Evolutionary conservation across 2,888 invertebrate genomes (phyloP).

Genomic region (Cerastis rubricosa): DNA sequence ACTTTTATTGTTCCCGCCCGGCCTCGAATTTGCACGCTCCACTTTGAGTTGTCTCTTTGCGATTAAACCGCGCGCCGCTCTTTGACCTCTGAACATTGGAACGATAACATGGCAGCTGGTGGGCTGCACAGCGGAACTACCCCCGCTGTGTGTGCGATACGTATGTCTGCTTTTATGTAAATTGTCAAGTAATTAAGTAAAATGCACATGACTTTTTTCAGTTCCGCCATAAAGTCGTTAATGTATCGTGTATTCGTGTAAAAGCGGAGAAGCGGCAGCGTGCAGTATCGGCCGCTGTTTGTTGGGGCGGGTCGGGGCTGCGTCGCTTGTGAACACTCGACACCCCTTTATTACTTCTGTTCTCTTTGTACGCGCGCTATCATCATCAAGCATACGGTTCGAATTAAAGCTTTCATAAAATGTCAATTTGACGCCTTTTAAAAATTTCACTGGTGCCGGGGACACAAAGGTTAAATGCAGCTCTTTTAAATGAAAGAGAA

Average conservation of each 20-base stretch:
- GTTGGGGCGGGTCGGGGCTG: constrained; percentile 65
- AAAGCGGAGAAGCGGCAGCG: constrained; percentile 38
- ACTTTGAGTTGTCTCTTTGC: constrained; percentile 88
- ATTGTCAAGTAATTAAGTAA: constrained; percentile 53
- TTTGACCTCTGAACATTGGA: constrained; percentile 77
- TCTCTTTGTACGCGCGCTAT: constrained; percentile 84
- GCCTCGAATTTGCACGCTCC: constrained; percentile 89
- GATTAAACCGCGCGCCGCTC: constrained; percentile 82
- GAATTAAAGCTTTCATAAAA: constrained; percentile 85
- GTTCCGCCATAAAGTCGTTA: constrained; percentile 54
- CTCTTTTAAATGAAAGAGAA: constrained; percentile 39
- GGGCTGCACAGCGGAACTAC: constrained; percentile 37
- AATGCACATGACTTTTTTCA: constrained; percentile 59
- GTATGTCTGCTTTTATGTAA: constrained; percentile 41
- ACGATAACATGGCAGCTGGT: constrained; percentile 72
- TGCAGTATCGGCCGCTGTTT: constrained; percentile 63
- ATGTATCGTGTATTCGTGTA: constrained; percentile 44
- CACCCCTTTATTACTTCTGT: constrained; percentile 88
- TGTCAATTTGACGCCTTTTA: constrained; percentile 77
- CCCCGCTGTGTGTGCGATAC: constrained; percentile 33
- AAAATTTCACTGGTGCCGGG: constrained; percentile 80
- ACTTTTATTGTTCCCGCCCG: constrained; percentile 88
- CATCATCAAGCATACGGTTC: constrained; percentile 84
- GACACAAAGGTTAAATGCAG: constrained; percentile 63
- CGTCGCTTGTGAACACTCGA: constrained; percentile 80